Evolutionary conservation across 2,888 invertebrate genomes (phyloP), one percentile per base, ranked within the genome.

Genomic region (Polyploca ridens): DNA sequence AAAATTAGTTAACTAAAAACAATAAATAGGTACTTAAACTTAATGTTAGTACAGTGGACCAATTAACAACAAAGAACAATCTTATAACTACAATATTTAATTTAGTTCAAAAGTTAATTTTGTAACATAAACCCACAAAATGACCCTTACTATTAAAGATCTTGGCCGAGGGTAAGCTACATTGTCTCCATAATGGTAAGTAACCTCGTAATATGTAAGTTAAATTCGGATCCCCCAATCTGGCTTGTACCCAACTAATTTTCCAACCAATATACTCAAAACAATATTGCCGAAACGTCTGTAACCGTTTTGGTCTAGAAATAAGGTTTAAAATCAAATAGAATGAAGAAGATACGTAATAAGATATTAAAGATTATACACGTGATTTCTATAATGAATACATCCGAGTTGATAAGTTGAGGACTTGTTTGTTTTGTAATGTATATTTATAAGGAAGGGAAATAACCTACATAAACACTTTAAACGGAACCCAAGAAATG

Each of bases 221-320:
- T 61, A 61, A 61, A 61, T 61, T 61, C 44, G 44, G 44, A 41
- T 61, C 41, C 61, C 54, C 27, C 61, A 61, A 61, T 61, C 61
- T 61, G 44, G 61, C 61, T 38, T 61, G 61, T 61, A 41, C 61
- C 61, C 61, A 61, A 61, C 61, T 61, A 61, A 61, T 61, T 61
- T 44, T 61, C 61, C 41, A 61, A 61, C 41, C 61, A 61, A 61
- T 61, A 61, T 61, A 41, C 41, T 61, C 33, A 16, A 61, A 61
- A 38, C 59, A 60, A 44, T 61, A 61, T 19, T 41, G 41, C 60
- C 19, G 14, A 54, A 19, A 54, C 19, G 41, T 41, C 61, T 38
- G 19, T 19, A n/a, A 35, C 27, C 61, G 11, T 41, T 61, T 6
- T 27, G 41, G 6, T 13, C 19, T 41, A 14, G 61, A 14, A 41